Base-by-base conservation (phyloP, 2,113 vertebrate genomes). In the Malurus melanocephalus region DNA sequence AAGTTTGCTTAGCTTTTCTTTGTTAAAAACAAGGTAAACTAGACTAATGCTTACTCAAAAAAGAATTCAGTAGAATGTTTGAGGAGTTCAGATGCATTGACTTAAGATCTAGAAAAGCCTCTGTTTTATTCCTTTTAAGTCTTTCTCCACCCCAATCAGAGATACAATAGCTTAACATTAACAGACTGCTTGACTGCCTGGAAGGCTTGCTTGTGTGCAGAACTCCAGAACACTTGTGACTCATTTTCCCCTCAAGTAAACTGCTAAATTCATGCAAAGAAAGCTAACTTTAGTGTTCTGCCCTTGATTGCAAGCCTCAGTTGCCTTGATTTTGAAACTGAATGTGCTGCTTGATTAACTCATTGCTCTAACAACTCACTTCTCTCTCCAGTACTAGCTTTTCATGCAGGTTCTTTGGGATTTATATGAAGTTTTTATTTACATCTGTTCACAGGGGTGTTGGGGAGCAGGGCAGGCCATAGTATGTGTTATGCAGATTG, bases 341-440 rank as follows among this genome's bases (percentile, higher is more conserved):
- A 81, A 79, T 42, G 20, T 80, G 74, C 74, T 88, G 92, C 93
- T 93, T 91, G 67, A 91, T 90, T 93, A 91, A 93, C 88, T 88
- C 35, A 6, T 43, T 85, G 69, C 74, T 87, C 77, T 94, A 92
- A 89, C 80, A 76, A 48, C 45, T 91, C 32, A 26, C 53, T 92
- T 91, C 66, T 88, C 57, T 85, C 17, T 86, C 33, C 69, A 84
- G 46, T 68, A 40, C 40, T 73, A 49, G 27, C 13, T 81, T 78
- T 84, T 86, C n/a, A 12, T 64, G n/a, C 3, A 9, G 42, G 18
- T 88, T 81, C 73, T 86, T 75, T 55, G 62, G 40, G 51, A 14
- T 61, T 84, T 77, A 5, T 66, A 33, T 60, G 65, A 48, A 42
- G n/a, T 60, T 90, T 71, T 33, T 85, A 27, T 91, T 80, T 80